Base-by-base conservation (phyloP, 2,888 invertebrate species). In the Lymantria monacha region DNA sequence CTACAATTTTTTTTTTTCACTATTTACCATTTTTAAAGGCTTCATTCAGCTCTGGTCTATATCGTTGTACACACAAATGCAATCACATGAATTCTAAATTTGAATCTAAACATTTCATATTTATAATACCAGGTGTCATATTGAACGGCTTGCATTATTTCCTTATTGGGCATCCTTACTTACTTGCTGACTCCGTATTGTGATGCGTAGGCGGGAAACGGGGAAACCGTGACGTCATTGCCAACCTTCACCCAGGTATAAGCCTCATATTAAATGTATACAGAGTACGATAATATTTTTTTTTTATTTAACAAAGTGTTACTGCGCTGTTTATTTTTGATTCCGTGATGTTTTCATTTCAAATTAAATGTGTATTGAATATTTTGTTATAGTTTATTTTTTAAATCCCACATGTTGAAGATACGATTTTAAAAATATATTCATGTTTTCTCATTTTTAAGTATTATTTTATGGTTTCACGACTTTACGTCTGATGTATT, bases 261-360 rank as follows among this genome's bases (percentile, higher is more conserved):
- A 55, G 61, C 56, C 56, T 64, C 66, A 59, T 72, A 69, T 70
- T 62, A 69, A 70, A 72, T 72, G 63, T 64, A 70, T 58, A 61
- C 60, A 48, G 60, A 57, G 48, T 42, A 62, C 56, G 57, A 61
- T 63, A 59, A 57, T 63, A 59, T 57, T 58, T 57, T 49, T 61
- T 62, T 61, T 71, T 59, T 57, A 57, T 61, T 51, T 61, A 63
- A 59, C 63, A 55, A 63, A 55, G 50, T 53, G 49, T 60, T 58
- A 49, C 33, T 45, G 12, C 15, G 46, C 37, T n/a, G 46, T 54
- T 45, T 44, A 30, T 54, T 59, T 59, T 57, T 52, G 51, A 49
- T 55, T 53, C 49, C 7, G 49, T 53, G 48, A 48, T 42, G 33
- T 51, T 56, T 45, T 62, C 55, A 49, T 41, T 48, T 44, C 38